A percentile compares a stretch with the other conserved stretches of the same genome.
phyloP scores from a whole-genome alignment of 1,140 invertebrate species.

The Tetragnatha versicolor region DNA sequence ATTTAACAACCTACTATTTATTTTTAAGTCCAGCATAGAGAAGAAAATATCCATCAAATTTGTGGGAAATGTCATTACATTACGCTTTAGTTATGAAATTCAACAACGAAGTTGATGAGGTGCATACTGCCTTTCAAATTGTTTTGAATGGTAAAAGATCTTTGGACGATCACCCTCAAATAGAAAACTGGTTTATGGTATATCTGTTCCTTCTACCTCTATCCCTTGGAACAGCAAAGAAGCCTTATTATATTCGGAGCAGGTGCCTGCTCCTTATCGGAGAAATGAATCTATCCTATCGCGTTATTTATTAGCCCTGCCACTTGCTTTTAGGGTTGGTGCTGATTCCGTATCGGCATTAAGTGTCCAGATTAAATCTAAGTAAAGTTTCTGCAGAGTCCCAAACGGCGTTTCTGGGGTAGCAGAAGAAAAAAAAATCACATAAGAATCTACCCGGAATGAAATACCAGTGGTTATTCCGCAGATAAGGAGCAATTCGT shows the following conservation, averaged over 20 bases:
- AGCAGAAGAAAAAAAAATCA: not conserved
- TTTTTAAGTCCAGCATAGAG: too few relatives aligned
- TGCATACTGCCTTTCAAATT: too few relatives aligned
- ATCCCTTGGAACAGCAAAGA: too few relatives aligned
- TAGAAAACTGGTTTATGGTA: too few relatives aligned
- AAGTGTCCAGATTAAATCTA: constrained; percentile 28
- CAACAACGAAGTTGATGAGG: too few relatives aligned
- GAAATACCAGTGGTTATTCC: constrained; percentile 19
- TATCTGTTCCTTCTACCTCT: too few relatives aligned
- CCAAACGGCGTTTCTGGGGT: constrained; percentile 6
- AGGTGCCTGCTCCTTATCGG: constrained; percentile 19
- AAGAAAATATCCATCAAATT: too few relatives aligned
- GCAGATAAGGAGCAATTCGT: constrained; percentile 7
- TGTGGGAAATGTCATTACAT: too few relatives aligned
- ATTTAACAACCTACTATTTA: too few relatives aligned
- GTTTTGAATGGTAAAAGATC: too few relatives aligned
- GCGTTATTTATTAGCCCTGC: constrained; percentile 35
- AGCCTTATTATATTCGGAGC: constrained; percentile 27
- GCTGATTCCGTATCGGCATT: constrained; percentile 29
- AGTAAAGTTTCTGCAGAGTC: constrained; percentile 15
- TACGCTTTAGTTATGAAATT: too few relatives aligned
- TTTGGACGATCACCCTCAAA: too few relatives aligned
- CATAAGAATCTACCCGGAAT: not conserved
- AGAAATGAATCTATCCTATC: constrained; percentile 34
- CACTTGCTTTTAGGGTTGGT: constrained; percentile 27